A percentile compares a stretch with the other conserved stretches of the same genome.
These are phyloP conservation scores for Girardia tigrina DNA, from an alignment of 2,888 invertebrate species.

Conservation along the genomic window DNA sequence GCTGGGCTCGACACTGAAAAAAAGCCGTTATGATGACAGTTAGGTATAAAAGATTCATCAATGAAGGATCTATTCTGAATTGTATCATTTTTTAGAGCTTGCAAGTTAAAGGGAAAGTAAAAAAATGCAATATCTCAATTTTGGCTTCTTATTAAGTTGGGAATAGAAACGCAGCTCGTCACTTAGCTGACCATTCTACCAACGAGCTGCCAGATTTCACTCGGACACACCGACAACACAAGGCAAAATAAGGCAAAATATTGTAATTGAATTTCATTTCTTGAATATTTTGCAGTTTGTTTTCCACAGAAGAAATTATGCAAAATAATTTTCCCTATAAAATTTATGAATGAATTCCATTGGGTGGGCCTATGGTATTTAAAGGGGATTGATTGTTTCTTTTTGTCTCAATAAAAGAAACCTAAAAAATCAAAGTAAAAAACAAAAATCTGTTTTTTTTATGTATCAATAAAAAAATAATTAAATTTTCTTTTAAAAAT, in stretches of 20 bases:
- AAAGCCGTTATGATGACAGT: background rate
- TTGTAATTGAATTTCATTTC: slow-evolving; percentile 19
- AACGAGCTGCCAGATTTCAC: slow-evolving; percentile 16
- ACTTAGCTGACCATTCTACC: background rate
- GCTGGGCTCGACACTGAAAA: background rate
- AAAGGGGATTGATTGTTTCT: no score
- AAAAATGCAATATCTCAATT: slow-evolving; percentile 13
- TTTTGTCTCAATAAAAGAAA: no score
- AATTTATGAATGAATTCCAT: background rate
- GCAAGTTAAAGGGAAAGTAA: background rate
- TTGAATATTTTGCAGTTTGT: slow-evolving; percentile 10
- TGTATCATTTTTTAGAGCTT: background rate
- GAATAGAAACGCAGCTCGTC: slow-evolving; percentile 23
- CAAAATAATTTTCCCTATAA: background rate
- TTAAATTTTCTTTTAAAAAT: no score
- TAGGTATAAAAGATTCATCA: background rate
- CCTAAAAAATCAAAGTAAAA: no score
- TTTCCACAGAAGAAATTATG: background rate
- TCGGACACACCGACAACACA: slow-evolving; percentile 23
- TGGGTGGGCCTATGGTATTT: background rate
- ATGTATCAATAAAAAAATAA: no score
- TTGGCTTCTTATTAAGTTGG: slow-evolving; percentile 3
- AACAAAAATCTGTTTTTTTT: no score
- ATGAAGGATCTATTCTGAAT: background rate
- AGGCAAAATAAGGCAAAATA: background rate